Conservation (phyloP, 2,888 invertebrate species). For the Mesochorus sp. region DNA sequence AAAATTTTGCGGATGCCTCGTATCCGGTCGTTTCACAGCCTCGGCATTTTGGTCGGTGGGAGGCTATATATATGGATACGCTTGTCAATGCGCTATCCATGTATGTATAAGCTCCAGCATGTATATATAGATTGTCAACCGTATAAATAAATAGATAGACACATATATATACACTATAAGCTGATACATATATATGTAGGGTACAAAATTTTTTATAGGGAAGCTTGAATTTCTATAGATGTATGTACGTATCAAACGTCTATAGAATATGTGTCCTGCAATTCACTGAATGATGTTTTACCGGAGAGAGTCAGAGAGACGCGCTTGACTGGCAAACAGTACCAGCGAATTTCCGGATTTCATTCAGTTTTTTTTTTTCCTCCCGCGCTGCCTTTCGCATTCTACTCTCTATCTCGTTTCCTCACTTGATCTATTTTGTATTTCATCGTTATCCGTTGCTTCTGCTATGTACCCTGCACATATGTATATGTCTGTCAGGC, state of each 20-base stretch:
- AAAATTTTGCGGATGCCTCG: constrained; percentile 77
- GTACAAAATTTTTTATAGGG: too few species aligned
- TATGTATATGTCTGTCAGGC: constrained; percentile 8
- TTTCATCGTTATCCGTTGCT: constrained; percentile 34
- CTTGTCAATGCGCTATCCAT: constrained; percentile 36
- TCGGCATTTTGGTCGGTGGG: constrained; percentile 71
- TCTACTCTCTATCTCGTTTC: constrained; percentile 7
- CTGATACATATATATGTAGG: background rate
- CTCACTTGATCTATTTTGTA: constrained; percentile 51
- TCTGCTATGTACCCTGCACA: background rate
- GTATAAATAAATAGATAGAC: too few species aligned
- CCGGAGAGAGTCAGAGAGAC: constrained; percentile 44
- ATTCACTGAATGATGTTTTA: constrained; percentile 54
- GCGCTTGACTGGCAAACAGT: constrained; percentile 60
- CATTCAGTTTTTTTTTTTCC: constrained; percentile 11
- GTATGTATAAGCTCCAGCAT: background rate
- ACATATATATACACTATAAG: background rate
- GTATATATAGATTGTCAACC: too few species aligned
- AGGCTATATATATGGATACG: constrained; percentile 64
- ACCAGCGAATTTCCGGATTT: constrained; percentile 56
- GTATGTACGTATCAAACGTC: background rate
- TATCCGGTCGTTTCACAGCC: constrained; percentile 79
- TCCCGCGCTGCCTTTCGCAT: background rate
- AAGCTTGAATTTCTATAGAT: background rate
- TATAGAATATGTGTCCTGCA: constrained; percentile 16